These are phyloP conservation scores for Villa cingulata DNA, from an alignment of 2,888 invertebrate species.

Conservation along the genomic window DNA sequence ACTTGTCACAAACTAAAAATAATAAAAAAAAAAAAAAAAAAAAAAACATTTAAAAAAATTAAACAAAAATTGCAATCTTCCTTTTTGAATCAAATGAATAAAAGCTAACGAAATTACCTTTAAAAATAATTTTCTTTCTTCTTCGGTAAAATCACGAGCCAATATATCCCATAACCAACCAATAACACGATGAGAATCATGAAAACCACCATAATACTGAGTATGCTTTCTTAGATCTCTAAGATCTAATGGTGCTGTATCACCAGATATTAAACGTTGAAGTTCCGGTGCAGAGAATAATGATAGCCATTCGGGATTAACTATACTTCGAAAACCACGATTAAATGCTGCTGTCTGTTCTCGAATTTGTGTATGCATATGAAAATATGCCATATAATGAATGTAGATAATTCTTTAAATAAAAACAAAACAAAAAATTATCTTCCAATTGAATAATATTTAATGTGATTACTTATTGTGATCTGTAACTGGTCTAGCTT, in stretches of 20 bases:
- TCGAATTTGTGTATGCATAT: conserved; percentile 95
- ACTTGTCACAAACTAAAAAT: conserved; percentile 69
- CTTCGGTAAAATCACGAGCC: conserved; percentile 83
- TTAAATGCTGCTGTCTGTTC: conserved; percentile 96
- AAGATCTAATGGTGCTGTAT: conserved; percentile 84
- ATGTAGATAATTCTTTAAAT: conserved; percentile 84
- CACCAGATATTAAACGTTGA: conserved; percentile 90
- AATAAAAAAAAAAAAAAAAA: conserved; percentile 4
- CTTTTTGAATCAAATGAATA: not conserved
- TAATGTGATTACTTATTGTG: conserved; percentile 80
- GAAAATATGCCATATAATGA: conserved; percentile 95
- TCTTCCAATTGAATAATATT: too few relatives aligned
- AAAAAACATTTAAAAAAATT: not conserved
- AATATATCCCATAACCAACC: conserved; percentile 99
- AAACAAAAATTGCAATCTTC: not conserved
- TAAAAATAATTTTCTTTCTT: conserved; percentile 85
- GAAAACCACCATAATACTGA: conserved; percentile 98
- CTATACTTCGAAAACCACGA: conserved; percentile 87
- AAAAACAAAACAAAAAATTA: conserved; percentile 17
- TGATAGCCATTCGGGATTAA: conserved; percentile 87
- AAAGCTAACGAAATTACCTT: conserved; percentile 46
- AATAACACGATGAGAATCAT: conserved; percentile 92
- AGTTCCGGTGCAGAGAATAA: conserved; percentile 93
- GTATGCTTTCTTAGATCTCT: conserved; percentile 79
- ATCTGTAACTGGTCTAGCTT: conserved; percentile 83